Base-by-base conservation (phyloP, 2,113 vertebrate species). In the Sporophila hypoxantha region DNA sequence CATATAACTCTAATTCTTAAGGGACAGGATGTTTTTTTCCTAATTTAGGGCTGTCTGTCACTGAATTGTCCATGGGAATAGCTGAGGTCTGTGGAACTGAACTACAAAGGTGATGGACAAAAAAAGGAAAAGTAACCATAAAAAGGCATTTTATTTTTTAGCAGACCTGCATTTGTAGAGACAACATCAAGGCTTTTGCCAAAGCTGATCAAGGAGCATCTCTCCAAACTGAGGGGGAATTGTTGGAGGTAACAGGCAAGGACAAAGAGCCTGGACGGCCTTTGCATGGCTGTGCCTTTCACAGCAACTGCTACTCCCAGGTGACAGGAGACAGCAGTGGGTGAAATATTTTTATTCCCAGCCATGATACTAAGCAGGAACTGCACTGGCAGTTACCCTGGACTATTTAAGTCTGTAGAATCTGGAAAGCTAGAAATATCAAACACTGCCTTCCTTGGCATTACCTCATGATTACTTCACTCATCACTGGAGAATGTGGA, bases 381-480 rank as follows among this genome's bases (percentile, higher is more conserved):
- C 41, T 87, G 60, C 44, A 76, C 6, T 89, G 89, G 67, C 84
- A 93, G 71, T 71, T 84, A 82, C 50, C 18, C 66, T 71, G 66
- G 32, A 30, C 76, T 93, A 67, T 69, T 80, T 89, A 77, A 61
- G n/a, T 32, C 65, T 52, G 65, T 20, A 76, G 65, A 77, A 85
- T 87, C 41, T 83, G 47, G 19, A 85, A 85, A 85, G 88, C 82
- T 41, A 76, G 60, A 85, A 89, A 89, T 56, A 83, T 36, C 57
- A 74, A 70, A 74, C 52, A 23, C 39, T 85, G 61, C 27, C 57
- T 74, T 83, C 76, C 76, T 57, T 74, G 61, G 82, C 69, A 92
- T 71, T 93, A 92, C 65, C 44, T 89, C 89, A 85, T 56, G 73
- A 75, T 85, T 93, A 80, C 44, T 87, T 87, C 79, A 77, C 60